Base-by-base conservation (phyloP, 1,140 invertebrate species). In the Drosophila ambigua region DNA sequence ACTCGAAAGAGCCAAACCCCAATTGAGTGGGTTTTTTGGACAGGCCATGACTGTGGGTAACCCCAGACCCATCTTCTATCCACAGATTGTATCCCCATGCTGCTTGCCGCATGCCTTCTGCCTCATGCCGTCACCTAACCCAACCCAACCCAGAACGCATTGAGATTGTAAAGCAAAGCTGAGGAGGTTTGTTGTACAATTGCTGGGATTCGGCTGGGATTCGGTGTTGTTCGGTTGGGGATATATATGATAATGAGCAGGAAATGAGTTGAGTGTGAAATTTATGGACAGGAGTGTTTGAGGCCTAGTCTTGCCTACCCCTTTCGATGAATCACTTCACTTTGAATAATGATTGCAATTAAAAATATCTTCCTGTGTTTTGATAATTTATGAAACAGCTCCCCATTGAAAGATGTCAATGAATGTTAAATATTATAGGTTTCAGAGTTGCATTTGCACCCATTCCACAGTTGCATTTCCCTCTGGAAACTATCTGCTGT, bases 231-330 rank as follows among this genome's bases (percentile, higher is more conserved):
- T 69, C 66, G 54, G 72, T 31, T 8, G 7, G 28, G 64, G 35
- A 64, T 65, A 84, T 65, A 84, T 84, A 84, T 85, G 82, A 85
- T 85, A 85, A 85, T 85, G 82, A 85, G 82, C 82, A 87, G 82
- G 82, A 85, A 85, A 85, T 85, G 82, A 87, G 83, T 88, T 78
- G 82, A 78, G 82, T 88, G 82, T 85, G 74, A 85, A 88, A 85
- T 85, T 85, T 85, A 85, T 85, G 78, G 60, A 63, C 83, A 81
- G 82, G 83, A 85, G 82, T 82, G 82, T 72, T 26, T 46, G 31
- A 31, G 8, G 31, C 8, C 58, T 48, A 15, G 71, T 49, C 73
- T 73, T 48, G 48, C 15, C 50, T 44, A 49, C 63, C 62, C 62
- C 63, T 54, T 59, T 46, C 50, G 44, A 31, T 31, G 31, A 31